Evolutionary conservation across 1,140 invertebrate species (phyloP), one percentile per base, ranked within the genome.

Genomic region (Bombus haemorrhoidalis): DNA sequence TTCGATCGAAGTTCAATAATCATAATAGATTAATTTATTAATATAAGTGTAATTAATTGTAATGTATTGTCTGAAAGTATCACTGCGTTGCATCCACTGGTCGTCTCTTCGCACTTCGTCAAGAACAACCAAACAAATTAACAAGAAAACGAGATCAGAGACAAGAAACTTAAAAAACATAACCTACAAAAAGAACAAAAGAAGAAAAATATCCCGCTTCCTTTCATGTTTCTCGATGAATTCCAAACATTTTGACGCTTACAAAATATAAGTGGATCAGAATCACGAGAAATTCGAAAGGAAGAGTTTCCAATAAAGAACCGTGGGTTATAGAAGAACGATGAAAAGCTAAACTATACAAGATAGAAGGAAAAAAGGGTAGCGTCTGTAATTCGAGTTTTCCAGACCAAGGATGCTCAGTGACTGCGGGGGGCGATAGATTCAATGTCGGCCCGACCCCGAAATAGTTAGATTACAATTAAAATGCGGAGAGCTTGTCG

Each of bases 61-160:
- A 94, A 94, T 94, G 93, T 94, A 95, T 95, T 95, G 94, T 94
- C 94, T 94, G 94, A 94, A 95, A 94, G 88, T 94, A 93, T 94
- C 94, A 95, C 94, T 94, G 92, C 86, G 86, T 89, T 90, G 93
- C 94, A 94, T 95, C 94, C 93, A 90, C 86, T 92, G 92, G 93
- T 93, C 92, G 88, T 90, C 85, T 73, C 75, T 87, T 82, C 39
- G 69, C 81, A 72, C 62, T 79, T 82, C 34, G 66, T 75, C 83
- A 41, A 59, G 43, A 41, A 86, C 32, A 64, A 39, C 47, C 34
- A 15, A 80, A 80, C 43, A 39, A 59, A 64, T 64, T 41, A 80
- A 89, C 80, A 57, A 43, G 71, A 57, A 43, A 80, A 82, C 10
- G 37, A 72, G 53, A 43, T 77, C 77, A n/a, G 1, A 34, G 53